phyloP scores from a whole-genome alignment of 1,140 invertebrate genomes.

The Cyclina sinensis region DNA sequence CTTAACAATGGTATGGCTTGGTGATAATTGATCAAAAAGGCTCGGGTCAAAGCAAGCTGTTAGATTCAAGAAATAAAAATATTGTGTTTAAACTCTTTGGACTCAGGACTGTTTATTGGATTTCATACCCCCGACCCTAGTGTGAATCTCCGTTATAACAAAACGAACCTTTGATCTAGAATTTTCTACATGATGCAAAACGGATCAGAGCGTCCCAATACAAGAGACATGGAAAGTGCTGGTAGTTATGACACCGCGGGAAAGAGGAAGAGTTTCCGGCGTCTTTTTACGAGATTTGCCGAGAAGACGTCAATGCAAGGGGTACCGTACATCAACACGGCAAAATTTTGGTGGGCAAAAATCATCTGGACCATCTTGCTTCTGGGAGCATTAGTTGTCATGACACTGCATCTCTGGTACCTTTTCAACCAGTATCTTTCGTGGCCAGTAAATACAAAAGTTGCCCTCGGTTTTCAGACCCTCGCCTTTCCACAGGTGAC shows the following conservation, averaged over 20 bases:
- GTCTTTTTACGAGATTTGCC: constrained; percentile 57
- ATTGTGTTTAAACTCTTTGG: no score
- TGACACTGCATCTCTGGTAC: constrained; percentile 69
- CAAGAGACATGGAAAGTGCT: background rate
- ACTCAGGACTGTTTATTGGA: no score
- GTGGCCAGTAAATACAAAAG: constrained; percentile 68
- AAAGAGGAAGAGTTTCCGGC: constrained; percentile 61
- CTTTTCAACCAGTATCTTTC: constrained; percentile 66
- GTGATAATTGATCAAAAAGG: no score
- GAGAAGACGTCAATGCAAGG: constrained; percentile 74
- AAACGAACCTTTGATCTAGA: no score
- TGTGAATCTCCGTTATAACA: no score
- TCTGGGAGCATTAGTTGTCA: constrained; percentile 46
- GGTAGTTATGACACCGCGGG: constrained; percentile 6
- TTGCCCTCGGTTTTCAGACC: constrained; percentile 44
- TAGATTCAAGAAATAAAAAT: no score
- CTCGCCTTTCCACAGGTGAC: constrained; percentile 78
- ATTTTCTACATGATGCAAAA: background rate
- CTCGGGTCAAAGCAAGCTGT: no score
- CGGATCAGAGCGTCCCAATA: background rate
- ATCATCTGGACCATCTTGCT: constrained; percentile 66
- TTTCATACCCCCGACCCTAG: no score
- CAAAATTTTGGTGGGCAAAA: constrained; percentile 58
- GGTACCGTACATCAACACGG: constrained; percentile 65
- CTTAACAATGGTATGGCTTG: no score